phyloP scores from a whole-genome alignment of 1,140 invertebrate species.

The Samia ricini region DNA sequence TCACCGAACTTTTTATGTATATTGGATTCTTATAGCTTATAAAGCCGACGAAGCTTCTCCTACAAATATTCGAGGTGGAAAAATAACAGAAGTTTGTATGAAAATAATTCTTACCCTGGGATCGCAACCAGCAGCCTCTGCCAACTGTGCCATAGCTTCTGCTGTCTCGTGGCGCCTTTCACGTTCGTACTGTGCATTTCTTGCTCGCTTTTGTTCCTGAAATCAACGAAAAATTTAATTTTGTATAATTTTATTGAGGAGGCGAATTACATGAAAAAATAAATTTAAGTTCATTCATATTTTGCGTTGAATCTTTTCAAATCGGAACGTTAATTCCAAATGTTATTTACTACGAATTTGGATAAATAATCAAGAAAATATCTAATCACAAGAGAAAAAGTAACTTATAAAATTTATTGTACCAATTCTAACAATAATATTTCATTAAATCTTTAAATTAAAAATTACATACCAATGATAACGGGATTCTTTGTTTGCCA shows the following conservation, averaged over 20 bases:
- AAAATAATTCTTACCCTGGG: conserved; percentile 23
- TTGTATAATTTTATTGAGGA: conserved; percentile 8
- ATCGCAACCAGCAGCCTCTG: conserved; percentile 34
- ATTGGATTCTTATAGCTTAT: too few relatives aligned
- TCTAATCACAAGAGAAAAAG: too few relatives aligned
- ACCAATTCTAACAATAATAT: neutral
- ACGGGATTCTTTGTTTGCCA: conserved; percentile 38
- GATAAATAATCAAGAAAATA: too few relatives aligned
- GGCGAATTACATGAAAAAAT: neutral
- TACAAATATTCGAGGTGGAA: too few relatives aligned
- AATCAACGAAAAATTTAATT: too few relatives aligned
- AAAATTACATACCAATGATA: conserved; percentile 34
- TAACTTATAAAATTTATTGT: neutral
- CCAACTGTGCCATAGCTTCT: conserved; percentile 32
- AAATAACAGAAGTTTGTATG: neutral
- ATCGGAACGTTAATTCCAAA: too few relatives aligned
- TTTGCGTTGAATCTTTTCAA: neutral
- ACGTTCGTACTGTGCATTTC: conserved; percentile 48
- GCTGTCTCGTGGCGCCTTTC: conserved; percentile 37
- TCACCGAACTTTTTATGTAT: too few relatives aligned
- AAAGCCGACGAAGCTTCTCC: too few relatives aligned
- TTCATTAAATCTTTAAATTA: too few relatives aligned
- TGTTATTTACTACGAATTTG: too few relatives aligned
- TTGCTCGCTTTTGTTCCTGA: conserved; percentile 40
- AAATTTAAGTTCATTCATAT: neutral